Percentiles rank a stretch among this genome's conserved stretches.
Conservation (phyloP, 2,888 invertebrate species). For the Eulithis prunata region DNA sequence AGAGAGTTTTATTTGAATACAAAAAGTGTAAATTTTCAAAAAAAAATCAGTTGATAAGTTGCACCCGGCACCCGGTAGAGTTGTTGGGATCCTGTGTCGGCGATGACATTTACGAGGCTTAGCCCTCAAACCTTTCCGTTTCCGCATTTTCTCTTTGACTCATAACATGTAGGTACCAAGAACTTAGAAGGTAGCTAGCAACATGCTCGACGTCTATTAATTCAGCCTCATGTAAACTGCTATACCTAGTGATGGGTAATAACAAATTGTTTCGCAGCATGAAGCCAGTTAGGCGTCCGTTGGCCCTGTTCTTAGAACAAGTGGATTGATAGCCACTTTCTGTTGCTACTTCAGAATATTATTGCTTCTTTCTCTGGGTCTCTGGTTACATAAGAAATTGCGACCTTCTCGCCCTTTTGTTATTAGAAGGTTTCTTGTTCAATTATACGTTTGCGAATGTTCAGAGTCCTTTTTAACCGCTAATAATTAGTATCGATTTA, state of each 20-base stretch:
- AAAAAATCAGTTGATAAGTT: too few relatives aligned
- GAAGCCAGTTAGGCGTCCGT: slow-evolving; percentile 39
- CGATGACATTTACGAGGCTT: too few relatives aligned
- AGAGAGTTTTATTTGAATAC: too few relatives aligned
- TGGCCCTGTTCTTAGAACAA: slow-evolving; percentile 19
- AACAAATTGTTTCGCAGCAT: slow-evolving; percentile 39
- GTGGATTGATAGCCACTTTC: slow-evolving; percentile 21
- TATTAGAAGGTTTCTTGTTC: background rate
- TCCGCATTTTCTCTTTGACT: slow-evolving; percentile 4
- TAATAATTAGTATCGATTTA: too few relatives aligned
- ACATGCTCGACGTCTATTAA: slow-evolving; percentile 11
- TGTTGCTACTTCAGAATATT: slow-evolving; percentile 15
- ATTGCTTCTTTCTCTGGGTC: background rate
- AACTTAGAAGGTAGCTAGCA: slow-evolving; percentile 1
- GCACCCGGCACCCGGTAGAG: too few relatives aligned
- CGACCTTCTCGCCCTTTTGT: background rate
- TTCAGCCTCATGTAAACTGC: slow-evolving; percentile 21
- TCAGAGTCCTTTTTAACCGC: too few relatives aligned
- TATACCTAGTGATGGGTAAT: slow-evolving; percentile 24
- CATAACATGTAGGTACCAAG: background rate
- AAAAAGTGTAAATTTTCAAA: too few relatives aligned
- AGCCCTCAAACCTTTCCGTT: too few relatives aligned
- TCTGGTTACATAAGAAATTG: background rate
- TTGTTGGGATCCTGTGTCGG: too few relatives aligned
- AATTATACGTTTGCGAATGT: too few relatives aligned